A percentile compares a stretch with the other conserved stretches of the same genome.
Evolutionary conservation across 2,888 invertebrate genomes (phyloP).

Genomic region (Sylvicola fuscatus): DNA sequence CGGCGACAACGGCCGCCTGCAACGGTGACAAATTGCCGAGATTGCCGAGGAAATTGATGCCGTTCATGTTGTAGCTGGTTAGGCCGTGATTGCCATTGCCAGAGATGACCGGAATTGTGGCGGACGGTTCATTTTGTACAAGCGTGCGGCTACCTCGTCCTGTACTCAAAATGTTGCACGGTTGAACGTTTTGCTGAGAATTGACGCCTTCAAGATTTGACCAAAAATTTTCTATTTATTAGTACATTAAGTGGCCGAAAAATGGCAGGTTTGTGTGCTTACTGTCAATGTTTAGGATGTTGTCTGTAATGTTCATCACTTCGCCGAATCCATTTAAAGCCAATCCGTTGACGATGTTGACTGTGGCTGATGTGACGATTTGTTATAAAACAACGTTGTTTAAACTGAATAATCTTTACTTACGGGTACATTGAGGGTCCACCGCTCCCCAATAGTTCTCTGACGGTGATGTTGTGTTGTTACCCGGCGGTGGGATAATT

Average conservation of each 20-base stretch:
- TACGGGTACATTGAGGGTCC: slow-evolving; percentile 34
- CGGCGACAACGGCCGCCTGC: neutral
- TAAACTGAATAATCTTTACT: no score
- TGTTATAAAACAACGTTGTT: no score
- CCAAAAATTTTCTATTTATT: no score
- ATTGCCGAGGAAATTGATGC: no score
- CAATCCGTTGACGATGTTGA: slow-evolving; percentile 46
- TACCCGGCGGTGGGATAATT: slow-evolving; percentile 80
- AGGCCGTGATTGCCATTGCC: neutral
- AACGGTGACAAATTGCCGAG: no score
- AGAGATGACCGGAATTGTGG: neutral
- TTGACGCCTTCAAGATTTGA: neutral
- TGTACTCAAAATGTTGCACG: slow-evolving; percentile 39
- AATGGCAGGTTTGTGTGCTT: no score
- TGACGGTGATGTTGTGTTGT: slow-evolving; percentile 77
- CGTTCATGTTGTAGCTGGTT: no score
- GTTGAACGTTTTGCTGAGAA: slow-evolving; percentile 29
- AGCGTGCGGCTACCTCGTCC: slow-evolving; percentile 30
- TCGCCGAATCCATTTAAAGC: slow-evolving; percentile 43
- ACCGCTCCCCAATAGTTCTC: slow-evolving; percentile 67
- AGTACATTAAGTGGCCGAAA: no score
- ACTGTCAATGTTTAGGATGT: no score
- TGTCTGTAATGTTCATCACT: slow-evolving; percentile 15
- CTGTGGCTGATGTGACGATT: no score
- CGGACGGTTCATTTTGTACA: neutral